Conservation (phyloP, 2,888 invertebrate species). For the Epistrophe grossulariae region DNA sequence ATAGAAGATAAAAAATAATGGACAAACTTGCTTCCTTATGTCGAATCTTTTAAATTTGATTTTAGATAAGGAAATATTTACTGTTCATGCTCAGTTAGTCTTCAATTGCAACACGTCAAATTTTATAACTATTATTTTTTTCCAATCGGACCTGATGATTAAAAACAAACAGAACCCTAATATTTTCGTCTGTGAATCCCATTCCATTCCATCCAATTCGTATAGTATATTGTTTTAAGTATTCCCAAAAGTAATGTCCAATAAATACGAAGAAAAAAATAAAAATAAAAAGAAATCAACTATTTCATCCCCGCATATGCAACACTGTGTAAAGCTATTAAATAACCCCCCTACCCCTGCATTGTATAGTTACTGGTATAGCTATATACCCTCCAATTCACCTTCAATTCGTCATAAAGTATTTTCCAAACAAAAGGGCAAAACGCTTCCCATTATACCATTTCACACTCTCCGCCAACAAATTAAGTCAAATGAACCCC, state of each 20-base stretch:
- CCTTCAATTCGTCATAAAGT: conserved; percentile 71
- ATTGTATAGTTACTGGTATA: neutral
- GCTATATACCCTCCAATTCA: conserved; percentile 34
- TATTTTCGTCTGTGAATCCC: neutral
- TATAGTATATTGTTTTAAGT: neutral
- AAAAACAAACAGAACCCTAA: neutral
- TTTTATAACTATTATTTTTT: too few species aligned
- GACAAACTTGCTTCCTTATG: too few species aligned
- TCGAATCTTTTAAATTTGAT: too few species aligned
- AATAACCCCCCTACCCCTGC: conserved; percentile 37
- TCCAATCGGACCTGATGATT: neutral
- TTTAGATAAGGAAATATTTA: too few species aligned
- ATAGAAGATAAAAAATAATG: too few species aligned
- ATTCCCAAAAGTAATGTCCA: conserved; percentile 29
- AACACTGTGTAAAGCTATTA: conserved; percentile 23
- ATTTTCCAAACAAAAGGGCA: conserved; percentile 71
- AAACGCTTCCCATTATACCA: conserved; percentile 66
- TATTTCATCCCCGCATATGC: conserved; percentile 11
- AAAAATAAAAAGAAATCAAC: conserved; percentile 3
- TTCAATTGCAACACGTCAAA: neutral
- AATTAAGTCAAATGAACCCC: conserved; percentile 76
- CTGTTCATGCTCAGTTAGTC: too few species aligned
- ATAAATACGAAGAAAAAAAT: conserved; percentile 19
- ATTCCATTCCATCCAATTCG: neutral
- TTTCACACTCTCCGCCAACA: conserved; percentile 73